A percentile compares a stretch with the other conserved stretches of the same genome.
phyloP scores from a whole-genome alignment of 2,888 invertebrate species.

The Carpatolechia fugitivella region DNA sequence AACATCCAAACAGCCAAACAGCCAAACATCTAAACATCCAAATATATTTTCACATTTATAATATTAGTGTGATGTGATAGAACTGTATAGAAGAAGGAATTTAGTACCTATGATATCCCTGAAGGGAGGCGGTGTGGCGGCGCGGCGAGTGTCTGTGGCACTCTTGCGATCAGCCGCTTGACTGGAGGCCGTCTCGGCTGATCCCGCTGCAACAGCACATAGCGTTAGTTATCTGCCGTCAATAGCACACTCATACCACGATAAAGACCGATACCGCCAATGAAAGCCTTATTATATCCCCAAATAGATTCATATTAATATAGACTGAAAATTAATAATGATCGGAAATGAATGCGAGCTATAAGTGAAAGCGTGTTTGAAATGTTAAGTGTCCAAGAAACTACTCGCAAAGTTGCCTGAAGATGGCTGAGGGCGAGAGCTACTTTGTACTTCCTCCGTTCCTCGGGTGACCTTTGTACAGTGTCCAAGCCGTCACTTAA shows the following conservation, averaged over 20 bases:
- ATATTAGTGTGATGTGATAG: too few relatives aligned
- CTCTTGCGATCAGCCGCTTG: slow-evolving; percentile 48
- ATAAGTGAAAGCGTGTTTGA: not conserved
- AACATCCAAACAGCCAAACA: too few relatives aligned
- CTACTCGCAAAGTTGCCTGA: not conserved
- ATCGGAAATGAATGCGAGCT: not conserved
- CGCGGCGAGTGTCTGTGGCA: slow-evolving; percentile 44
- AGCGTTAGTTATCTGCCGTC: slow-evolving; percentile 47
- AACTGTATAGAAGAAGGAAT: too few relatives aligned
- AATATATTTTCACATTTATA: too few relatives aligned
- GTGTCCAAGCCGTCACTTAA: too few relatives aligned
- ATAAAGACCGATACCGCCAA: slow-evolving; percentile 54
- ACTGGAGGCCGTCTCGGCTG: slow-evolving; percentile 43
- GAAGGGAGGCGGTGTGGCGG: slow-evolving; percentile 55
- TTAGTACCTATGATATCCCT: slow-evolving; percentile 61
- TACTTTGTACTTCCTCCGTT: too few relatives aligned
- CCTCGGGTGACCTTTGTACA: too few relatives aligned
- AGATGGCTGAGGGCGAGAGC: too few relatives aligned
- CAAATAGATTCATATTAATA: not conserved
- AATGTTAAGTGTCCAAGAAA: not conserved
- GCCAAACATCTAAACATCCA: too few relatives aligned
- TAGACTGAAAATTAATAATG: not conserved
- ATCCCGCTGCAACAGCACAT: slow-evolving; percentile 60
- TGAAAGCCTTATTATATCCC: slow-evolving; percentile 22
- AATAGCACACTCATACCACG: slow-evolving; percentile 54